Base-by-base conservation (phyloP, 2,113 vertebrate genomes). In the Apistogramma diplotaenia region DNA sequence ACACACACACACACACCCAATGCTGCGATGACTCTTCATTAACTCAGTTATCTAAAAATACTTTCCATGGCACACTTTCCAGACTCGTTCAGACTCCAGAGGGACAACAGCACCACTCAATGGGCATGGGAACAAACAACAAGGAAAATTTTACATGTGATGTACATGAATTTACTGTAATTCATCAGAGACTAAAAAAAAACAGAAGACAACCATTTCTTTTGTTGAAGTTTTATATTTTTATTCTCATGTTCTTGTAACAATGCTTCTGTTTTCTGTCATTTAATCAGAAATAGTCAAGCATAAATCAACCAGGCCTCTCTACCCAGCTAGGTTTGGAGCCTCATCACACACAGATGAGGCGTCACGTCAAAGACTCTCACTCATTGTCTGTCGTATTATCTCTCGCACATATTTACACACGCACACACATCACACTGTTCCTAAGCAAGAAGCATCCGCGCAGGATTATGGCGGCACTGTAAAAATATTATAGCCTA, bases 191-290 rank as follows among this genome's bases (percentile, higher is more conserved):
- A 27, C 29, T n/a, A 15, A 46, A 40, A 15, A 46, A 40, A 29
- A 67, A 61, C 27, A 67, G 11, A 51, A 51, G 6, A 65, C 54
- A 15, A 29, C 11, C 4, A 43, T 51, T 49, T 19, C 55, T 54
- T 59, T 37, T 57, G 60, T 74, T 83, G 16, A 33, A 56, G 21
- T 78, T 72, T 88, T 2, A 37, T 46, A 40, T 73, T 87, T 88
- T 91, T 88, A 93, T 93, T 90, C 18, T 85, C 56, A 86, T 60
- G 12, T 85, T 85, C 86, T 83, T 83, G 76, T 91, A 94, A 94
- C 75, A 81, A 85, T 23, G 8, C 29, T 79, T 88, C 74, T 70
- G 40, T 83, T 87, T 75, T 84, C 73, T 83, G 77, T 83, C 84
- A 88, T 75, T 84, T 80, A 78, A 70, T 91, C 83, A 89, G 76